phyloP scores from a whole-genome alignment of 2,888 invertebrate genomes.

The Limenitis camilla region DNA sequence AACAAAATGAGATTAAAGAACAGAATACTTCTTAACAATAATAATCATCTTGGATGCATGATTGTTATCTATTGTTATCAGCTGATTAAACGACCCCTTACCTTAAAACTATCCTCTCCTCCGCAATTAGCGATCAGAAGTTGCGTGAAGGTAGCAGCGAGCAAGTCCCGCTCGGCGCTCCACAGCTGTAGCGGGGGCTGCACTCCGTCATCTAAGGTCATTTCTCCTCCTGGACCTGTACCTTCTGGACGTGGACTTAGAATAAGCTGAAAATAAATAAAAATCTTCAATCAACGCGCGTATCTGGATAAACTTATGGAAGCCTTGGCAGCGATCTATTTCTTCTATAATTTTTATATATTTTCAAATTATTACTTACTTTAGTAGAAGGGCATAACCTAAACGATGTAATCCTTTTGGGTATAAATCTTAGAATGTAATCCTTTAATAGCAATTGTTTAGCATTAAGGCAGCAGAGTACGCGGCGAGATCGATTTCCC shows the following conservation, averaged over 20 bases:
- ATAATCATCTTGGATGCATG: not conserved
- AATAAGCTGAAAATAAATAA: constrained; percentile 68
- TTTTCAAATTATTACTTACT: too few relatives aligned
- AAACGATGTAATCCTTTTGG: constrained; percentile 92
- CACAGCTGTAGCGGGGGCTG: constrained; percentile 89
- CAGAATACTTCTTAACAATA: not conserved
- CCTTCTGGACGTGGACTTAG: constrained; percentile 38
- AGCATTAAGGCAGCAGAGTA: constrained; percentile 91
- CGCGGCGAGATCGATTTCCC: constrained; percentile 77
- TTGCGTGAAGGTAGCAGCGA: constrained; percentile 94
- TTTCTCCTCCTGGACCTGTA: constrained; percentile 74
- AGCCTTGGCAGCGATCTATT: too few relatives aligned
- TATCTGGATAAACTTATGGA: too few relatives aligned
- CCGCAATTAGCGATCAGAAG: constrained; percentile 95
- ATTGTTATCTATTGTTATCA: too few relatives aligned
- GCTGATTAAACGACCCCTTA: constrained; percentile 23
- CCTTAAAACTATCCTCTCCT: constrained; percentile 94
- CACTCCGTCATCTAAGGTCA: constrained; percentile 92
- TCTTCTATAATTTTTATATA: too few relatives aligned
- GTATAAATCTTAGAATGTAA: constrained; percentile 93
- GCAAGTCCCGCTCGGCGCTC: constrained; percentile 89
- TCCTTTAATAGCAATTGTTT: constrained; percentile 94
- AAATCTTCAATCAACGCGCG: too few relatives aligned
- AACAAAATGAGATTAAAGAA: not conserved
- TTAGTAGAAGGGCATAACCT: constrained; percentile 95